Evolutionary conservation across 2,113 vertebrate genomes (phyloP), one percentile per base, ranked within the genome.

Genomic region (Aythya baeri): DNA sequence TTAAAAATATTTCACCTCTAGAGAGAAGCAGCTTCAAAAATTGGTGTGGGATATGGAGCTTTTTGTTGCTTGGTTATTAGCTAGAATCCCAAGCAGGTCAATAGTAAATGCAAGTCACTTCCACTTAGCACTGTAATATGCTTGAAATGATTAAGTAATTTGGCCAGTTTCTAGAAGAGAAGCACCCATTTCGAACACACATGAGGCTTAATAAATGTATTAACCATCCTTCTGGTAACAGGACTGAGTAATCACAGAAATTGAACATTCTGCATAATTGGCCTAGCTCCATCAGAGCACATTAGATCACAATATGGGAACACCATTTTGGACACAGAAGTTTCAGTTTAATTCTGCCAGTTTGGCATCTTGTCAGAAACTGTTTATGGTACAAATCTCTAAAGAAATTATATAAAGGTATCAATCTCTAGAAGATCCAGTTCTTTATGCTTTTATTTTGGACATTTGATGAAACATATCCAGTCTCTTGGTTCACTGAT

Each of bases 1-100:
- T 95, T 93, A 94, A 96, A 96, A 94, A 93, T 93, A 94, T 93
- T 86, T 78, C 73, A 61, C 26, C 80, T 75, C 90, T 61, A 84
- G 91, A 89, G 76, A 90, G 41, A 6, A 79, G 38, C 57, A 88
- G 65, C 65, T 91, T 90, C 80, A 93, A 54, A 96, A 91, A 88
- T 86, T 90, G 83, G 25, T 90, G 77, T 86, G 83, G 86, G 73
- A 95, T 75, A 17, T 49, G 13, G 85, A 78, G 76, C 57, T 54
- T 86, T 94, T 71, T 82, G 38, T 81, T 80, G 21, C 70, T 80
- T 83, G 75, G 38, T 86, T 93, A 66, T 93, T 88, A 87, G 87
- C 67, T 91, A 59, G 68, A 81, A 93, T 32, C n/a, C 65, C 76
- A 67, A 67, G 78, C 50, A 78, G 61, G 86, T 81, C 85, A 86